Conservation (phyloP, 2,888 invertebrate species). For the Apamea epomidion region DNA sequence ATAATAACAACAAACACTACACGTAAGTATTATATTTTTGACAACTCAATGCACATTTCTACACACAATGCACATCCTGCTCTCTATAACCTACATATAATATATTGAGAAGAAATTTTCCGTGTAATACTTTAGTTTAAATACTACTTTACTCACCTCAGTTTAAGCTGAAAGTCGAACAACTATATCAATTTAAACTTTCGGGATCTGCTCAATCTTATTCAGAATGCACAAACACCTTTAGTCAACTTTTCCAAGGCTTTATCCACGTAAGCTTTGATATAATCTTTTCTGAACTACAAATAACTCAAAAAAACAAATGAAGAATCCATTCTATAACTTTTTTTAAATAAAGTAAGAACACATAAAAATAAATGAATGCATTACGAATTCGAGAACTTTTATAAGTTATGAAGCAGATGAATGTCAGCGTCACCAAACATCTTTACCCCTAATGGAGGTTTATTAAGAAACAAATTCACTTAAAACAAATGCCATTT, state of each 20-base stretch:
- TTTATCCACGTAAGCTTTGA: not conserved
- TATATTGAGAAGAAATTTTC: slow-evolving; percentile 2
- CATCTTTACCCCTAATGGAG: slow-evolving; percentile 1
- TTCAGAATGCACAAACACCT: slow-evolving; percentile 18
- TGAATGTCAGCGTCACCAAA: not conserved
- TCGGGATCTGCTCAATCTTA: slow-evolving; percentile 33
- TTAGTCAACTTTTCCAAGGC: not conserved
- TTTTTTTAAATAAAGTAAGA: not conserved
- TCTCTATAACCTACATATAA: not conserved
- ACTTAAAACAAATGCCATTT: not conserved
- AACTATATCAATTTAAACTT: slow-evolving; percentile 49
- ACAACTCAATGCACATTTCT: not conserved
- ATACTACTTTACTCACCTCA: slow-evolving; percentile 6
- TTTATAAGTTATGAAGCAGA: not conserved
- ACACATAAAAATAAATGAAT: slow-evolving; percentile 8
- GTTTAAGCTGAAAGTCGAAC: slow-evolving; percentile 21
- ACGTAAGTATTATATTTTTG: slow-evolving; percentile 40
- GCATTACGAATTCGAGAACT: not conserved
- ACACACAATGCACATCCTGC: not conserved
- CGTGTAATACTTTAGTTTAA: not conserved
- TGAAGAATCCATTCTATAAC: not conserved
- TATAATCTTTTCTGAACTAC: not conserved
- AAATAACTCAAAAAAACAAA: slow-evolving; percentile 11
- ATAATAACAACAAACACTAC: not conserved
- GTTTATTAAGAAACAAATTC: slow-evolving; percentile 7